A percentile compares a stretch with the other conserved stretches of the same genome.
Conservation (phyloP, 2,888 invertebrate genomes). For the Lasiommata megera region DNA sequence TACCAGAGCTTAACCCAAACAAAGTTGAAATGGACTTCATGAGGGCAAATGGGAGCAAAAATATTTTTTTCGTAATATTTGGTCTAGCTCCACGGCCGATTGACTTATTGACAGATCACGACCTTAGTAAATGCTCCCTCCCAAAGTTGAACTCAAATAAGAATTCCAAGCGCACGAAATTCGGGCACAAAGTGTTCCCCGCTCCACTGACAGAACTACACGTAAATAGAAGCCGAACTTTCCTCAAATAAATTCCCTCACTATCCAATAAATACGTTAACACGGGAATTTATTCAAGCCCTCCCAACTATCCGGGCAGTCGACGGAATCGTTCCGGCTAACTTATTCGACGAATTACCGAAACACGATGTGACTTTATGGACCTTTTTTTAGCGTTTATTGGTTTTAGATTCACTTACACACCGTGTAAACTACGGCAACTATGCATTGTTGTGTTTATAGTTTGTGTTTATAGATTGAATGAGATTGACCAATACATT, state of each 20-base stretch:
- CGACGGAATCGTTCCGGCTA: constrained; percentile 6
- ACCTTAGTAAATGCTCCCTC: no score
- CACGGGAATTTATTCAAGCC: constrained; percentile 11
- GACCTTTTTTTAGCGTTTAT: constrained; percentile 6
- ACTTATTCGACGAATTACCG: constrained; percentile 8
- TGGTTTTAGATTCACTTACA: constrained; percentile 5
- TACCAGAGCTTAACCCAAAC: no score
- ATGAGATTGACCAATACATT: no score
- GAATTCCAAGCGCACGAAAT: not conserved
- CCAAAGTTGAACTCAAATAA: no score
- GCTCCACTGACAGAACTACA: not conserved
- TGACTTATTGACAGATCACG: no score
- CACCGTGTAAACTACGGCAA: not conserved
- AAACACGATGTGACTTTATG: not conserved
- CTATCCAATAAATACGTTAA: constrained; percentile 18
- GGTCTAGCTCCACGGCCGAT: no score
- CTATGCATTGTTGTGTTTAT: no score
- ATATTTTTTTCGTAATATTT: no score
- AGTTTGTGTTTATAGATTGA: no score
- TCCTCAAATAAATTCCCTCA: constrained; percentile 4
- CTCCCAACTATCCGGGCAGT: not conserved
- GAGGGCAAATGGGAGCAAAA: no score
- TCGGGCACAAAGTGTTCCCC: not conserved
- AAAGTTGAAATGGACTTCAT: no score
- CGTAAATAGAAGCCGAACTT: not conserved